phyloP scores from a whole-genome alignment of 1,140 invertebrate genomes.

The Psilanteris sp. region DNA sequence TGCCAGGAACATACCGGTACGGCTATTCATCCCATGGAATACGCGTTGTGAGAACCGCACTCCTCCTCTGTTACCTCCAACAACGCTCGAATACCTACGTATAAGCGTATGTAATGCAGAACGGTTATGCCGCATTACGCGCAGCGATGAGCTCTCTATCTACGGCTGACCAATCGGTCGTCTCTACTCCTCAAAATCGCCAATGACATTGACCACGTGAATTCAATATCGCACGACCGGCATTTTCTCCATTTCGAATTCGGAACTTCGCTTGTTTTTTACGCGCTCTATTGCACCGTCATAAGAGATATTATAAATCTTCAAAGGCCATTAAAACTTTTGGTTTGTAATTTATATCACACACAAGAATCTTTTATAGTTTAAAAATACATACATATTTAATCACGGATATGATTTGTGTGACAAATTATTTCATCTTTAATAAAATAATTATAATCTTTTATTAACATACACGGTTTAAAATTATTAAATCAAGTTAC shows the following conservation, averaged over 20 bases:
- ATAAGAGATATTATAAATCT: too few relatives aligned
- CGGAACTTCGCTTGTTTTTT: conserved; percentile 7
- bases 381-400: too few relatives aligned
- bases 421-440: too few relatives aligned
- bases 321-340: too few relatives aligned
- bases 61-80: conserved; percentile 53
- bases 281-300: too few relatives aligned
- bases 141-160: conserved; percentile 59
- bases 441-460: too few relatives aligned
- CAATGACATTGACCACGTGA: conserved; percentile 12
- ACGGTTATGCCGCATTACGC: conserved; percentile 73
- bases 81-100: conserved; percentile 68
- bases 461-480: too few relatives aligned
- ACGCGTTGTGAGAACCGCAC: conserved; percentile 56
- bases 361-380: too few relatives aligned
- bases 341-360: too few relatives aligned
- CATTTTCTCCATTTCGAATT: too few relatives aligned
- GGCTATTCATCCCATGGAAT: conserved; percentile 72
- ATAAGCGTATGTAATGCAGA: conserved; percentile 71
- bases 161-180: conserved; percentile 59
- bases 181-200: conserved; percentile 49
- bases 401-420: too few relatives aligned
- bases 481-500: too few relatives aligned
- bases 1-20: conserved; percentile 74
- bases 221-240: conserved; percentile 11